Evolutionary conservation across 2,888 invertebrate species (phyloP), one percentile per base, ranked within the genome.

Genomic region (Tetragnatha montana): DNA sequence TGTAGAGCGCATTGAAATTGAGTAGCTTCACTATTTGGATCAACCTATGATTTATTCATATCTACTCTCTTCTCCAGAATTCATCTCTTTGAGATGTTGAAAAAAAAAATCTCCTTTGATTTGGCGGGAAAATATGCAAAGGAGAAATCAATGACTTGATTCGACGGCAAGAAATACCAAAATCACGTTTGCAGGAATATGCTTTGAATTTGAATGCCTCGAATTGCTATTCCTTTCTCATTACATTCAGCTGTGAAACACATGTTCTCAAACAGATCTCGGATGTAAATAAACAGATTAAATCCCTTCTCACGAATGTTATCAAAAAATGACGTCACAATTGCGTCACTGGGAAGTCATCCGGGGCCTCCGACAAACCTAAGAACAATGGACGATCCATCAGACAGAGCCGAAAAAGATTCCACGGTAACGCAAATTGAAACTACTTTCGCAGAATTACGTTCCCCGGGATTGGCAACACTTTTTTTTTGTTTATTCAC

Each of bases 311-410:
- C 83, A 80, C 74, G 79, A 21, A 74, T 86, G 70, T 75, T 51
- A 85, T 84, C 51, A 49, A 51, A 73, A n/a, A 80, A n/a, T 78
- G 79, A 68, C 82, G 82, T 83, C 78, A 82, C 68, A 51, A 47
- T 85, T 74, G 84, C 84, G 76, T 88, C 88, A 88, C 22, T 35
- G 71, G 22, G 50, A 69, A 68, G 81, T 51, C 82, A 82, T 78
- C 50, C 51, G 68, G 74, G 47, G 22, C 19, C 51, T 81, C 19
- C 10, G 35, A 47, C 70, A 22, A 47, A 47, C 49, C 19, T n/a
- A 81, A 60, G 74, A 81, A 89, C 89, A 89, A 89, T 89, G 68
- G 84, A 8, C 51, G 51, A 89, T 89, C 60, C 75, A 81, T 89
- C 89, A 89, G 47, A 81, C 68, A 73, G n/a, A n/a, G 51, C 73